phyloP scores from a whole-genome alignment of 2,113 vertebrate species.

The Spea multiplicata region DNA sequence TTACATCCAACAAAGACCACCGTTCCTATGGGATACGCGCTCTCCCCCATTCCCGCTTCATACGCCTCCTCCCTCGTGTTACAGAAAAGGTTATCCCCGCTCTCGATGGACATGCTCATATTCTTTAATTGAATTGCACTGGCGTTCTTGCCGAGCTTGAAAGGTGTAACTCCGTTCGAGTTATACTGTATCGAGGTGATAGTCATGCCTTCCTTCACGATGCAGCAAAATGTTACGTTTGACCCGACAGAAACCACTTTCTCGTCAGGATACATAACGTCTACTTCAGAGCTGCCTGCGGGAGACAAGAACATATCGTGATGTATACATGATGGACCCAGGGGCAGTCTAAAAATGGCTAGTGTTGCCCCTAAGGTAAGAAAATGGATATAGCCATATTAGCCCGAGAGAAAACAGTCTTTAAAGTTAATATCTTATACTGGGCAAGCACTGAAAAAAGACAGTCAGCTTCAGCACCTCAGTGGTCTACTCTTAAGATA shows the following conservation, averaged over 20 bases:
- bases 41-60: no score
- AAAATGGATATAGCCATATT: no score
- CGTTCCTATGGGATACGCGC: slow-evolving; percentile 50
- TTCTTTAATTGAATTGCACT: slow-evolving; percentile 62
- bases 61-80: not conserved
- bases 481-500: no score
- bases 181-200: not conserved
- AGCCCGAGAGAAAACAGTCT: no score
- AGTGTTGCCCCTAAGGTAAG: no score
- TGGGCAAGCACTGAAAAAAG: no score
- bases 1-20: slow-evolving; percentile 75
- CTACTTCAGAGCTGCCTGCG: not conserved
- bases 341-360: no score
- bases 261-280: slow-evolving; percentile 63
- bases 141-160: slow-evolving; percentile 61
- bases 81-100: slow-evolving; percentile 66
- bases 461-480: no score
- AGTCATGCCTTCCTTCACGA: slow-evolving; percentile 34
- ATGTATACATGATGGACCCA: no score
- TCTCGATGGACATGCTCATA: slow-evolving; percentile 54
- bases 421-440: no score
- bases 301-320: not conserved
- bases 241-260: slow-evolving; percentile 65
- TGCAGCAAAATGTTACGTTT: slow-evolving; percentile 68
- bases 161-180: slow-evolving; percentile 23